A percentile compares a stretch with the other conserved stretches of the same genome.
phyloP scores from a whole-genome alignment of 2,797 vertebrate genomes.

The Paratrypauchen microcephalus region DNA sequence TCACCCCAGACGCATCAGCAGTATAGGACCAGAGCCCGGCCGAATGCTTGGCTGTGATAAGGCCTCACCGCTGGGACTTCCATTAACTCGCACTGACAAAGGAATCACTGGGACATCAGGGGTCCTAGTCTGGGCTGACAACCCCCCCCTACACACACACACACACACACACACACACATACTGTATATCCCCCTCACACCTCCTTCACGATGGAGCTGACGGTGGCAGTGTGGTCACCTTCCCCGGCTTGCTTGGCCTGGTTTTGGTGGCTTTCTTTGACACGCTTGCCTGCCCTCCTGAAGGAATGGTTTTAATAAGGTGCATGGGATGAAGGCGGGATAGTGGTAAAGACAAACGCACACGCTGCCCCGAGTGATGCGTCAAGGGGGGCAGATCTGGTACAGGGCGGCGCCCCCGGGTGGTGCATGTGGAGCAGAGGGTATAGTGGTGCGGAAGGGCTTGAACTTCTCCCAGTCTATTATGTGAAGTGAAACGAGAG shows the following conservation, averaged over 20 bases:
- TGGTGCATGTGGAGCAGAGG: slow-evolving; percentile 54
- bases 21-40: slow-evolving; percentile 28
- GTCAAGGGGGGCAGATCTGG: slow-evolving; percentile 65
- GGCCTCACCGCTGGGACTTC: slow-evolving; percentile 60
- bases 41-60: slow-evolving; percentile 57
- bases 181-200: slow-evolving; percentile 6
- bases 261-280: slow-evolving; percentile 80
- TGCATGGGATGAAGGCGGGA: slow-evolving; percentile 76
- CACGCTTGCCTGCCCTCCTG: slow-evolving; percentile 85
- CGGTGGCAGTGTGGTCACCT: slow-evolving; percentile 70
- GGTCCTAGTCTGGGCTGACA: slow-evolving; percentile 60
- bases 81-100: slow-evolving; percentile 71
- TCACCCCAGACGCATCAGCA: slow-evolving; percentile 37
- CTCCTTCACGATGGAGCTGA: slow-evolving; percentile 33
- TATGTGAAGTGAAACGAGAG: slow-evolving; percentile 15
- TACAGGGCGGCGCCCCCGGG: slow-evolving; percentile 66
- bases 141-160: slow-evolving; percentile 30
- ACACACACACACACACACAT: too few species aligned
- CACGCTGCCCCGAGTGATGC: slow-evolving; percentile 62
- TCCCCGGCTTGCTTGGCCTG: slow-evolving; percentile 62
- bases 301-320: slow-evolving; percentile 93
- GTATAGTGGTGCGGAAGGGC: slow-evolving; percentile 51
- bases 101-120: slow-evolving; percentile 69
- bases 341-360: slow-evolving; percentile 76
- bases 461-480: slow-evolving; percentile 51